phyloP scores from a whole-genome alignment of 2,888 invertebrate genomes.

The Perizoma flavofasciatum region DNA sequence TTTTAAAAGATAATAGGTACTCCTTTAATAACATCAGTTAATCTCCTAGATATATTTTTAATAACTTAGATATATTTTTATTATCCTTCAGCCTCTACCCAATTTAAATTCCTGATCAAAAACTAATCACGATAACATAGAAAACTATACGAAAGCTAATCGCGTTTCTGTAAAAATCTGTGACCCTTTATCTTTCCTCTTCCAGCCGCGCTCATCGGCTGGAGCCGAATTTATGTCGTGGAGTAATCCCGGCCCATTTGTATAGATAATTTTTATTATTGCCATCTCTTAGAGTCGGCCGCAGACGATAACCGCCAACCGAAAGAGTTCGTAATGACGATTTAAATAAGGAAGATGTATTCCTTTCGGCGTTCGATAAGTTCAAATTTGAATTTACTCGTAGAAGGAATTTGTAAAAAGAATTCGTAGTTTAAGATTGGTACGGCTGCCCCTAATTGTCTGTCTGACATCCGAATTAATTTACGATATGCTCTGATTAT shows the following conservation, averaged over 20 bases:
- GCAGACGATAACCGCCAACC: slow-evolving; percentile 74
- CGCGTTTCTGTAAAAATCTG: slow-evolving; percentile 70
- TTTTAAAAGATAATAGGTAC: neutral
- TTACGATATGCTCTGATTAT: slow-evolving; percentile 4
- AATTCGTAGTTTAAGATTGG: slow-evolving; percentile 59
- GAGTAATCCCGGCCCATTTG: slow-evolving; percentile 82
- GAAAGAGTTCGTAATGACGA: slow-evolving; percentile 83
- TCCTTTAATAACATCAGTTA: no score
- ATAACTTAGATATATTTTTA: slow-evolving; percentile 3
- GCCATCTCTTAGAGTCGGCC: slow-evolving; percentile 80
- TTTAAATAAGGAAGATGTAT: slow-evolving; percentile 84
- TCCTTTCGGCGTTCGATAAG: slow-evolving; percentile 76
- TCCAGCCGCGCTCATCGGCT: slow-evolving; percentile 78
- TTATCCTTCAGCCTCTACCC: neutral
- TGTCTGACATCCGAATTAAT: slow-evolving; percentile 23
- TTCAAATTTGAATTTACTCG: slow-evolving; percentile 65
- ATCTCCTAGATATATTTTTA: slow-evolving; percentile 1
- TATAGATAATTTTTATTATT: slow-evolving; percentile 85
- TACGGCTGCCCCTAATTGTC: slow-evolving; percentile 54
- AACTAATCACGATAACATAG: slow-evolving; percentile 40
- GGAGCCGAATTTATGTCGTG: slow-evolving; percentile 82
- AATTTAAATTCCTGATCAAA: slow-evolving; percentile 26
- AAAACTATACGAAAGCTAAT: slow-evolving; percentile 59
- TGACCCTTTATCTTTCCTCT: slow-evolving; percentile 79
- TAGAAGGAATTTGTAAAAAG: slow-evolving; percentile 67